Evolutionary conservation across 2,113 vertebrate genomes (phyloP).

Genomic region (Tyrannus savana): DNA sequence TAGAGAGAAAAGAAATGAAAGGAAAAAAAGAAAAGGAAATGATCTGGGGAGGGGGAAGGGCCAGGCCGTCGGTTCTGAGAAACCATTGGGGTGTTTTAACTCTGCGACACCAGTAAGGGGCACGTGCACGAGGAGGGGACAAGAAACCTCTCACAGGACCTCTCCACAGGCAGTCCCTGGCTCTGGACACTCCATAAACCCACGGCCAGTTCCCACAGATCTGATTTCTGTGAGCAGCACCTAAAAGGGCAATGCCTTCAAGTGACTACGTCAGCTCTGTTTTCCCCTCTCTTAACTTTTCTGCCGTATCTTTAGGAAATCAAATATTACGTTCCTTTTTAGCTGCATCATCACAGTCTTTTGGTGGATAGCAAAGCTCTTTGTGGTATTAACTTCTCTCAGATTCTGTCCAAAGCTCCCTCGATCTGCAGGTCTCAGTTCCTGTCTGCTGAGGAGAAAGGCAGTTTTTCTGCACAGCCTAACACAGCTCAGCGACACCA

Average conservation of each 20-base stretch:
- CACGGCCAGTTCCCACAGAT: background rate
- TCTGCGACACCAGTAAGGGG: background rate
- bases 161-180: background rate
- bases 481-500: background rate
- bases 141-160: background rate
- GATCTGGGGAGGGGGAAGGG: background rate
- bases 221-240: background rate
- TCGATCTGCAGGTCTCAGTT: background rate
- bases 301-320: background rate
- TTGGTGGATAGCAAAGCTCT: background rate
- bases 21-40: slow-evolving; percentile 56
- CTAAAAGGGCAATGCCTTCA: background rate
- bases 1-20: slow-evolving; percentile 68
- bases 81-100: background rate
- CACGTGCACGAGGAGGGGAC: rapidly evolving
- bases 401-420: background rate
- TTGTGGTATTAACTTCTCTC: background rate
- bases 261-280: background rate
- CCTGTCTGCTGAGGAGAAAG: background rate
- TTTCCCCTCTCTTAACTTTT: background rate
- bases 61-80: background rate
- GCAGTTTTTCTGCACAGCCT: background rate
- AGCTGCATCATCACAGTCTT: background rate
- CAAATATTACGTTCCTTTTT: background rate
- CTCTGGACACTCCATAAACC: background rate